These are phyloP conservation scores for Pipistrellus pygmaeus DNA, from an alignment of 2,797 vertebrate genomes.

Conservation along the genomic window DNA sequence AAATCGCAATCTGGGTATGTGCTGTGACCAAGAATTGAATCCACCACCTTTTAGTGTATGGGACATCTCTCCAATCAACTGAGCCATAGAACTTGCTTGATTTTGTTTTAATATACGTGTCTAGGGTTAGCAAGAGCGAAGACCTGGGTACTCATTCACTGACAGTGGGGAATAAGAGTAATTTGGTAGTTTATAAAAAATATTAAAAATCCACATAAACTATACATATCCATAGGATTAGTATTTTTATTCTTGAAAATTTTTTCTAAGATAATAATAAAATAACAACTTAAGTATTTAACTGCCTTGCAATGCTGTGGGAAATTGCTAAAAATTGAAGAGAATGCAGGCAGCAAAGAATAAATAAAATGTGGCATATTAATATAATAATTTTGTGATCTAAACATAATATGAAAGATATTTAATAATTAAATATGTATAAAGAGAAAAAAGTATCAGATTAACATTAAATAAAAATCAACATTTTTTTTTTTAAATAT, in stretches of 20 bases:
- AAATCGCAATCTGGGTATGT: background rate
- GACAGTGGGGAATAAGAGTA: background rate
- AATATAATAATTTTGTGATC: background rate
- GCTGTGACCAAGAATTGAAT: background rate
- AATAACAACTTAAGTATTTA: background rate
- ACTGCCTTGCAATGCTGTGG: background rate
- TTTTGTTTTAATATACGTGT: background rate
- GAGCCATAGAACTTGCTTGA: background rate
- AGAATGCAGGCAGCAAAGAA: background rate
- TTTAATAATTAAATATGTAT: background rate
- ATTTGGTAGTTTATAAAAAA: constrained; percentile 41
- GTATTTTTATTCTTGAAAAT: constrained; percentile 27
- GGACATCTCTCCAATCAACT: background rate
- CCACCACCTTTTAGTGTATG: background rate
- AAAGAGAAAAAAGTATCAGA: constrained; percentile 20
- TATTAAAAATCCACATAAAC: background rate
- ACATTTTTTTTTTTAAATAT: too few relatives aligned
- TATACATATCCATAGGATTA: background rate
- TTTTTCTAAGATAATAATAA: constrained; percentile 5
- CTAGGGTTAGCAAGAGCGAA: background rate
- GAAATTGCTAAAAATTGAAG: constrained; percentile 27
- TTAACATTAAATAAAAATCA: background rate
- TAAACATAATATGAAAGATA: constrained; percentile 13
- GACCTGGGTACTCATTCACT: background rate
- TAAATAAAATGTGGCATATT: constrained; percentile 13